Percentiles rank a stretch among this genome's conserved stretches.
Conservation (phyloP, 2,113 vertebrate species). For the Varanus salvator region DNA sequence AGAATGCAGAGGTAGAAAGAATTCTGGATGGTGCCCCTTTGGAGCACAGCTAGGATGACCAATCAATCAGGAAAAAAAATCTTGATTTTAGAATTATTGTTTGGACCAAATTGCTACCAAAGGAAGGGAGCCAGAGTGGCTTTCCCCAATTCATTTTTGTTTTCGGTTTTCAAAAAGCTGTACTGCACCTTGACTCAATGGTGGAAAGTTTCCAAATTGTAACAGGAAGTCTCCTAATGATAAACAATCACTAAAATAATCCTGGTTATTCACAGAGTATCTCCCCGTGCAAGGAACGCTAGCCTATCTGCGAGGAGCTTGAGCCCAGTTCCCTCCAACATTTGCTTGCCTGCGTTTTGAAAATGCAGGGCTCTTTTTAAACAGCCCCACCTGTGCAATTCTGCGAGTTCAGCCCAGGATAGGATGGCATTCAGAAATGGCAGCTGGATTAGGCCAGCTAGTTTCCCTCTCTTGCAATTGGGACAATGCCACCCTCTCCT, state of each 20-base stretch:
- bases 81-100: neutral
- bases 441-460: no score
- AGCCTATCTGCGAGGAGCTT: no score
- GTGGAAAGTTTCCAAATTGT: no score
- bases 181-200: neutral
- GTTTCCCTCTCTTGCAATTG: neutral
- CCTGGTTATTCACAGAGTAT: no score
- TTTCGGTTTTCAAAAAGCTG: no score
- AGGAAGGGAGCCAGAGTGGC: neutral
- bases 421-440: no score
- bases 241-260: no score
- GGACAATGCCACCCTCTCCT: no score
- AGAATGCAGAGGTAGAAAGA: neutral
- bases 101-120: neutral
- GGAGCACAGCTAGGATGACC: neutral
- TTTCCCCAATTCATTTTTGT: neutral
- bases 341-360: neutral
- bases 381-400: neutral
- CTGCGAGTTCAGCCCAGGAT: neutral
- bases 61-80: neutral
- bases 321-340: neutral
- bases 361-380: neutral
- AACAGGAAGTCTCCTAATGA: no score
- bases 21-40: neutral
- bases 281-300: no score